Evolutionary conservation across 2,888 invertebrate genomes (phyloP).

Genomic region (Torymus texanus): DNA sequence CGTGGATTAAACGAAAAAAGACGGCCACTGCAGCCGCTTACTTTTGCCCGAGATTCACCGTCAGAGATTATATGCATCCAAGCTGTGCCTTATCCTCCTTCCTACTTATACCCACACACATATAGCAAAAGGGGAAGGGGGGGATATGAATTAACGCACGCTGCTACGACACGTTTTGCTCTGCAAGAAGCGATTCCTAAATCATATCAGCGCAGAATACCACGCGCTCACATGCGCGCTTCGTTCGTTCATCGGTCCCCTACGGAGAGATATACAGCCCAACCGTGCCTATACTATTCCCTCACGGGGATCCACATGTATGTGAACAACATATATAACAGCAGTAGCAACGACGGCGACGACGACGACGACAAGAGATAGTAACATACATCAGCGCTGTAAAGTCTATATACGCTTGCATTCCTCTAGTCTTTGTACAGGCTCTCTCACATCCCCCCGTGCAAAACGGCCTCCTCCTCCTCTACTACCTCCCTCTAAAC

Average conservation of each 20-base stretch:
- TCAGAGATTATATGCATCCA: too few relatives aligned
- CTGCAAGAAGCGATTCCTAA: slow-evolving; percentile 66
- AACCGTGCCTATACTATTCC: too few relatives aligned
- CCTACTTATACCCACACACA: too few relatives aligned
- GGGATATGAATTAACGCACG: slow-evolving; percentile 34
- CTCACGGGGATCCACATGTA: too few relatives aligned
- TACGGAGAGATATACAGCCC: too few relatives aligned
- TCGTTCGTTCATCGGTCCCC: neutral
- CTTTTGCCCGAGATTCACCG: too few relatives aligned
- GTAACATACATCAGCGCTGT: too few relatives aligned
- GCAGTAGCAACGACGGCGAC: too few relatives aligned
- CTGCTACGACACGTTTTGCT: neutral
- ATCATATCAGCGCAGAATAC: slow-evolving; percentile 69
- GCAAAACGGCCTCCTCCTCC: slow-evolving; percentile 32
- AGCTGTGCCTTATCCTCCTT: too few relatives aligned
- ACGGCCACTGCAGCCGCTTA: neutral
- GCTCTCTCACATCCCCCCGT: slow-evolving; percentile 3
- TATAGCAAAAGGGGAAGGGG: slow-evolving; percentile 2
- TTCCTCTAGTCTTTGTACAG: slow-evolving; percentile 12
- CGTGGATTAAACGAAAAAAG: slow-evolving; percentile 28
- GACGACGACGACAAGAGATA: too few relatives aligned
- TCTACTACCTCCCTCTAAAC: slow-evolving; percentile 40
- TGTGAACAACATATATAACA: too few relatives aligned
- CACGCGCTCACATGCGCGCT: slow-evolving; percentile 62
- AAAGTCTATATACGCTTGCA: slow-evolving; percentile 1